phyloP scores from a whole-genome alignment of 2,888 invertebrate species.

The Aproaerema taeniolella region DNA sequence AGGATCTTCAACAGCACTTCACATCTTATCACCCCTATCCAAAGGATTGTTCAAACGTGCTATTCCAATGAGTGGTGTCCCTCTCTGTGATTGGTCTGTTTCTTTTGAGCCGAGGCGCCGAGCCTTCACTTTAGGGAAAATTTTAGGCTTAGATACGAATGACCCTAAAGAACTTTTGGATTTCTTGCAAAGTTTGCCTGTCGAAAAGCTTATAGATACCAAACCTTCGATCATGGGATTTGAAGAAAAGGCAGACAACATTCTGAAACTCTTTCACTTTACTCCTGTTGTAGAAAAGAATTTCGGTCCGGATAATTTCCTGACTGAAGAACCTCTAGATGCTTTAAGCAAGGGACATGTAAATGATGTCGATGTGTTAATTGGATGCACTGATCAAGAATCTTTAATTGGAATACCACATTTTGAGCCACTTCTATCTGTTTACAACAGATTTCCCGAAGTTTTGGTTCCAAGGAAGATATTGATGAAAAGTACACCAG shows the following conservation, averaged over 20 bases:
- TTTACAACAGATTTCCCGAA: slow-evolving; percentile 34
- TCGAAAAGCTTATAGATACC: slow-evolving; percentile 22
- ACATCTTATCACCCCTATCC: slow-evolving; percentile 44
- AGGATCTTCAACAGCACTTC: slow-evolving; percentile 31
- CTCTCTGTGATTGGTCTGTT: slow-evolving; percentile 28
- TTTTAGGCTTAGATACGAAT: slow-evolving; percentile 25
- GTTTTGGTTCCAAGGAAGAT: slow-evolving; percentile 37
- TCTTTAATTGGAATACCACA: slow-evolving; percentile 38
- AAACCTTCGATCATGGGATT: slow-evolving; percentile 24
- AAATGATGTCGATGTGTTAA: slow-evolving; percentile 78
- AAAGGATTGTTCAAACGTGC: slow-evolving; percentile 43
- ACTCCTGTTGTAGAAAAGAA: slow-evolving; percentile 2
- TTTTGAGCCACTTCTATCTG: slow-evolving; percentile 18
- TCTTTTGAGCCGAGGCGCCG: slow-evolving; percentile 24
- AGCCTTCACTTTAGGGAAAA: slow-evolving; percentile 27
- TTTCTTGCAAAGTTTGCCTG: slow-evolving; percentile 28
- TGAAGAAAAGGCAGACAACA: slow-evolving; percentile 29
- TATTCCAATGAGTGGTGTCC: slow-evolving; percentile 45
- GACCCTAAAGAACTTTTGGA: slow-evolving; percentile 27
- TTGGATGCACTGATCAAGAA: slow-evolving; percentile 83
- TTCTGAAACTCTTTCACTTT: slow-evolving; percentile 25
- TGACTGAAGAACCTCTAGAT: slow-evolving; percentile 13
- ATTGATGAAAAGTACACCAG: slow-evolving; percentile 24
- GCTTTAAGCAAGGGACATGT: slow-evolving; percentile 57
- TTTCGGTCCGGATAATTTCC: background rate